These are phyloP conservation scores for Kuschelorhynchus macadamiae DNA, from an alignment of 2,888 invertebrate species.

Conservation along the genomic window DNA sequence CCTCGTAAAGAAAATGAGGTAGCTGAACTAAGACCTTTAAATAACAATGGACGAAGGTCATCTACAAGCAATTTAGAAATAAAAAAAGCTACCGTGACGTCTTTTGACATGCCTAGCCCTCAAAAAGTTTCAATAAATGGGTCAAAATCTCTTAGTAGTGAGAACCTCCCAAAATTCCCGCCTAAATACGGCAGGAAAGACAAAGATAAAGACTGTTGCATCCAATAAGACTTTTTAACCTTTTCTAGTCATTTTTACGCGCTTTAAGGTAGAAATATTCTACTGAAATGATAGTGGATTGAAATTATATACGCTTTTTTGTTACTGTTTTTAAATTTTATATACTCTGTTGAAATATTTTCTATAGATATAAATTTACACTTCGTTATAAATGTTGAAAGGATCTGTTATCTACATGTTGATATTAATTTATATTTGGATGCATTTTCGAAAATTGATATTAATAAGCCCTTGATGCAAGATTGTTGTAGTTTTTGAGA, in stretches of 20 bases:
- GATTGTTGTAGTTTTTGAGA: conserved; percentile 55
- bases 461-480: conserved; percentile 41
- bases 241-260: conserved; percentile 64
- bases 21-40: conserved; percentile 18
- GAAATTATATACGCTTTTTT: conserved; percentile 52
- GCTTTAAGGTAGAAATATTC: conserved; percentile 61
- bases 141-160: conserved; percentile 41
- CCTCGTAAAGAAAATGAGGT: conserved; percentile 48
- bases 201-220: conserved; percentile 63
- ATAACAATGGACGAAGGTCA: conserved; percentile 48
- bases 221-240: conserved; percentile 59
- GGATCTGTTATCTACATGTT: conserved; percentile 31
- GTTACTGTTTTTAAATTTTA: conserved; percentile 59
- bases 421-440: conserved; percentile 47
- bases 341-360: conserved; percentile 51
- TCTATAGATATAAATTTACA: conserved; percentile 41
- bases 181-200: conserved; percentile 48
- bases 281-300: conserved; percentile 55
- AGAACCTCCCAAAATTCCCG: conserved; percentile 43
- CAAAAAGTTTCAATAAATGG: conserved; percentile 46
- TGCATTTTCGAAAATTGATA: conserved; percentile 61
- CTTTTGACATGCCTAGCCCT: conserved; percentile 55
- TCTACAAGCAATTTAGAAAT: conserved; percentile 53
- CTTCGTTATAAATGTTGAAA: conserved; percentile 40
- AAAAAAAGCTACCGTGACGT: conserved; percentile 55